Conservation (phyloP, 2,113 vertebrate species). For the Saguinus midas region DNA sequence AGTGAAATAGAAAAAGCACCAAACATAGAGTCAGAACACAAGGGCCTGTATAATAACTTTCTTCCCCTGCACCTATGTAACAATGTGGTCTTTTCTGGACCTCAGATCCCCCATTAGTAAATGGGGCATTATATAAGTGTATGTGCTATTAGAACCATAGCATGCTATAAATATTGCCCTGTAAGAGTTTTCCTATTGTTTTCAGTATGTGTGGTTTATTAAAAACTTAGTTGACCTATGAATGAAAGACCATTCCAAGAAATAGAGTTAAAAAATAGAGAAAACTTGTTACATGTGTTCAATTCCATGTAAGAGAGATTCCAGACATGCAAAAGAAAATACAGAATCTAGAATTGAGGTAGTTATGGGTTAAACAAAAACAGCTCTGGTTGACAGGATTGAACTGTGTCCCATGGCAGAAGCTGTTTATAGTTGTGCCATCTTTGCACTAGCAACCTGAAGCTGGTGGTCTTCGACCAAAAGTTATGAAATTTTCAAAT, state of each 20-base stretch:
- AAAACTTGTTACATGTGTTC: neutral
- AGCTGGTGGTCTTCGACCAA: neutral
- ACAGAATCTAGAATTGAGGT: neutral
- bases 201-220: neutral
- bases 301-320: neutral
- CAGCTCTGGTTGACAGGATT: neutral
- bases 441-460: neutral
- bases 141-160: neutral
- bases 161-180: neutral
- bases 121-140: accelerated
- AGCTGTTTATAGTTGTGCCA: accelerated
- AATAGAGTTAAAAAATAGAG: neutral
- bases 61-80: neutral
- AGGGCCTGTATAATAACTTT: neutral
- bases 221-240: neutral
- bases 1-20: neutral
- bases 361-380: neutral
- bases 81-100: neutral
- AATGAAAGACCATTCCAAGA: neutral
- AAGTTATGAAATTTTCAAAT: neutral
- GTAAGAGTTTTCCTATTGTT: neutral
- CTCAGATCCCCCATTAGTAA: neutral
- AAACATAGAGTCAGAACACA: neutral
- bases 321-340: neutral
- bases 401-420: neutral